These are phyloP conservation scores for Heterochromis multidens DNA, from an alignment of 2,113 vertebrate species.

Conservation along the genomic window DNA sequence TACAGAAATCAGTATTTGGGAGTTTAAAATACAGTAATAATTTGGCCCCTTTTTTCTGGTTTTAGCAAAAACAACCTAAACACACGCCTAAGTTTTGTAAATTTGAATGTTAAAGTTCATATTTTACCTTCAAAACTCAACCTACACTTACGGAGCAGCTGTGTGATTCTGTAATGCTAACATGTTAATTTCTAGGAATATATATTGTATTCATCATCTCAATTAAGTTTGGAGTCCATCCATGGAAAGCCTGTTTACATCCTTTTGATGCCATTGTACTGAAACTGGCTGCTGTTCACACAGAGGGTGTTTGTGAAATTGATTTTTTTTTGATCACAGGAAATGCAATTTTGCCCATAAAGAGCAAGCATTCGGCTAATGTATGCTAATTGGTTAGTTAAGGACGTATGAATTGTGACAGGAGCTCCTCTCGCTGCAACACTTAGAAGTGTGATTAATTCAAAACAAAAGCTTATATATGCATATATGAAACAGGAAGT, in stretches of 20 bases:
- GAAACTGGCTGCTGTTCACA: not conserved
- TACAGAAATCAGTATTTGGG: not conserved
- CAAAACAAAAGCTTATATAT: not conserved
- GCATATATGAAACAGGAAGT: not conserved
- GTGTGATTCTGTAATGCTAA: too few species aligned
- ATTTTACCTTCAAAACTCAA: too few species aligned
- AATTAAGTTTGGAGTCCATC: not conserved
- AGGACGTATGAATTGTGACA: not conserved
- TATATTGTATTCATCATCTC: not conserved
- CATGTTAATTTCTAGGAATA: too few species aligned
- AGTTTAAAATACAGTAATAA: too few species aligned
- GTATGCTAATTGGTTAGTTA: not conserved
- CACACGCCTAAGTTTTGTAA: too few species aligned
- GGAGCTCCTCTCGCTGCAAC: not conserved
- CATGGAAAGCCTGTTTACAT: not conserved
- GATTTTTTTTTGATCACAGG: not conserved
- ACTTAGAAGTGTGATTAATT: not conserved
- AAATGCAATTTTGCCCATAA: not conserved
- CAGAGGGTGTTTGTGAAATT: not conserved
- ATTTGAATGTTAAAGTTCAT: too few species aligned
- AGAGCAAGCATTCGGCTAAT: not conserved
- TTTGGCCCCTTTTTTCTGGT: too few species aligned
- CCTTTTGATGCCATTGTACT: not conserved
- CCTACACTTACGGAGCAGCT: too few species aligned
- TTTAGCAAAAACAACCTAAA: too few species aligned